A percentile compares a stretch with the other conserved stretches of the same genome.
Conservation (phyloP, 2,113 vertebrate species). For the Apteryx owenii region DNA sequence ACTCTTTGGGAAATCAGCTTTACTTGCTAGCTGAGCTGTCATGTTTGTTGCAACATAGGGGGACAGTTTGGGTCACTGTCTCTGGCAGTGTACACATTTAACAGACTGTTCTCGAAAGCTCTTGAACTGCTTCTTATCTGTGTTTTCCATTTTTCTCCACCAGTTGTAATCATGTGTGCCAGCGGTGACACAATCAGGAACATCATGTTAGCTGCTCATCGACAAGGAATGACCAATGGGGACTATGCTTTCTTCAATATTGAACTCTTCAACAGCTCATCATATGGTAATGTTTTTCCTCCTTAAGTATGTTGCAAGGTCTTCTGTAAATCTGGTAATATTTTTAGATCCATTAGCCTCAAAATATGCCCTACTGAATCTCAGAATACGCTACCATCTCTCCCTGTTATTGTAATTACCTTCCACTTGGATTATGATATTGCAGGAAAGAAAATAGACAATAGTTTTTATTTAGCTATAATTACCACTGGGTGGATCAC, state of each 20-base stretch:
- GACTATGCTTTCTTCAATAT: slow-evolving; percentile 95
- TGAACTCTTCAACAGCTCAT: slow-evolving; percentile 96
- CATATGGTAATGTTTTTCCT: slow-evolving; percentile 85
- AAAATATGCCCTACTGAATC: neutral
- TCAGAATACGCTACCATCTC: neutral
- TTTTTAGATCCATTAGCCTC: slow-evolving; percentile 37
- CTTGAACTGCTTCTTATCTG: slow-evolving; percentile 40
- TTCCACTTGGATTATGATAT: neutral
- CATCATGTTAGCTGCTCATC: slow-evolving; percentile 93
- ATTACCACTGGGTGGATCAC: neutral
- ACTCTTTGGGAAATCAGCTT: neutral
- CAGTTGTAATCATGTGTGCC: slow-evolving; percentile 97
- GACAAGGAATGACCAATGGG: slow-evolving; percentile 87
- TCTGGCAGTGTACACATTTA: slow-evolving; percentile 10
- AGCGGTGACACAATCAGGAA: slow-evolving; percentile 86
- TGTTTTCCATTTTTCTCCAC: slow-evolving; percentile 60
- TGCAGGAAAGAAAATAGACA: neutral
- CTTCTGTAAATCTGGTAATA: slow-evolving; percentile 6
- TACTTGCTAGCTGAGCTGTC: neutral
- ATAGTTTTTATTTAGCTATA: neutral
- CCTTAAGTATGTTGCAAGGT: neutral
- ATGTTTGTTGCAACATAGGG: neutral
- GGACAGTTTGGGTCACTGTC: slow-evolving; percentile 29
- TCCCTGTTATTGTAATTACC: neutral
- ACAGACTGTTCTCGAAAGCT: slow-evolving; percentile 43